Evolutionary conservation across 2,888 invertebrate species (phyloP).

Genomic region (Chalcis sispes): DNA sequence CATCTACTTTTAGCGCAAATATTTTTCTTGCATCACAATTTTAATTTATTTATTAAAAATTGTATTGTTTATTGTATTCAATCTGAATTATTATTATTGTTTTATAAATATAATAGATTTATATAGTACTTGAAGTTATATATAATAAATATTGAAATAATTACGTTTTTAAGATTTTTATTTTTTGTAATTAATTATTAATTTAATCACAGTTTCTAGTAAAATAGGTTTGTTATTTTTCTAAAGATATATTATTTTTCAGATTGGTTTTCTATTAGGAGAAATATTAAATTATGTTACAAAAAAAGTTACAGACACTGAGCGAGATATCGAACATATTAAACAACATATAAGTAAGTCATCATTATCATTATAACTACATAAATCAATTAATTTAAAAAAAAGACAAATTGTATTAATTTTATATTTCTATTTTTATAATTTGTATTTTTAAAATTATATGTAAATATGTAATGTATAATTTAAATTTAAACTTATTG

Average conservation of each 20-base stretch:
- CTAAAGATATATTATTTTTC: slow-evolving; percentile 60
- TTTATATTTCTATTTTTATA: no score
- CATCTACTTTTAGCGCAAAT: no score
- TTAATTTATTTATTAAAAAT: not conserved
- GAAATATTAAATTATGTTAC: slow-evolving; percentile 81
- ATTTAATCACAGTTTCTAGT: not conserved
- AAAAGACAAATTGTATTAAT: no score
- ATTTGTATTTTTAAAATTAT: no score
- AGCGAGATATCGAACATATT: slow-evolving; percentile 80
- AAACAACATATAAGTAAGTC: slow-evolving; percentile 79
- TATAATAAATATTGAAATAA: no score
- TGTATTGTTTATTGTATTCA: slow-evolving; percentile 4
- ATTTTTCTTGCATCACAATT: not conserved
- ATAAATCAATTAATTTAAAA: no score
- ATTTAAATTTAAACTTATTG: not conserved
- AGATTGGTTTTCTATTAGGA: slow-evolving; percentile 83
- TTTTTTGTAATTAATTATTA: no score
- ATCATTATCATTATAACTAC: not conserved
- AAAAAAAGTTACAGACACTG: slow-evolving; percentile 83
- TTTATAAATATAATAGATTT: no score
- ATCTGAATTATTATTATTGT: not conserved
- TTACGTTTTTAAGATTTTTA: no score
- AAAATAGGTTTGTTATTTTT: not conserved
- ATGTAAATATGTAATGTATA: no score
- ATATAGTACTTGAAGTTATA: no score